These are phyloP conservation scores for Ectropis grisescens DNA, from an alignment of 1,140 invertebrate genomes.

Conservation along the genomic window DNA sequence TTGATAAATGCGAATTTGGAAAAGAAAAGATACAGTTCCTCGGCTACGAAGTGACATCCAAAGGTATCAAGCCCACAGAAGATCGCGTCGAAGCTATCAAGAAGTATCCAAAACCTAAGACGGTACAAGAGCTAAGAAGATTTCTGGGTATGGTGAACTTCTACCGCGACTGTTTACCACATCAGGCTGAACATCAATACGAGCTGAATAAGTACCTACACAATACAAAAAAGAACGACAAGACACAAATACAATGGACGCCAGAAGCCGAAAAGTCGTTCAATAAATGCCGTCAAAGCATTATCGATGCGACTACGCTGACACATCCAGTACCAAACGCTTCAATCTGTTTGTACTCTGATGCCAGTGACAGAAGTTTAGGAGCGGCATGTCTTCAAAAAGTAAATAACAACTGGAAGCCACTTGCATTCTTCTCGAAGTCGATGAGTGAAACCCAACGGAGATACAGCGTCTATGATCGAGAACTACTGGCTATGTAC, in stretches of 20 bases:
- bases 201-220: too few species aligned
- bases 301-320: too few species aligned
- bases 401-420: constrained; percentile 2
- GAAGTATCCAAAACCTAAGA: too few species aligned
- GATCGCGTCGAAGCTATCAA: not conserved
- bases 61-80: constrained; percentile 1
- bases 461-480: constrained; percentile 9
- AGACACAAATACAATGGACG: not conserved
- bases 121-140: not conserved
- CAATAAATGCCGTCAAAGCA: not conserved
- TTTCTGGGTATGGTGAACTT: constrained; percentile 2
- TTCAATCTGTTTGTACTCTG: not conserved
- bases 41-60: not conserved
- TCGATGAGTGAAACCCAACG: constrained; percentile 1
- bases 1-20: constrained; percentile 1
- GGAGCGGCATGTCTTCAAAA: constrained; percentile 9
- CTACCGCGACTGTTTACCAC: not conserved
- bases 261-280: too few species aligned
- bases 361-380: constrained; percentile 6
- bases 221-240: not conserved
- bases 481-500: constrained; percentile 5
- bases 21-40: not conserved
- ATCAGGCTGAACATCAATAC: too few species aligned
- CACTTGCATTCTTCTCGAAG: constrained; percentile 10
- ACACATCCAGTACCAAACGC: too few species aligned